These are phyloP conservation scores for Poeciliopsis occidentalis DNA, from an alignment of 2,113 vertebrate species.

Conservation along the genomic window DNA sequence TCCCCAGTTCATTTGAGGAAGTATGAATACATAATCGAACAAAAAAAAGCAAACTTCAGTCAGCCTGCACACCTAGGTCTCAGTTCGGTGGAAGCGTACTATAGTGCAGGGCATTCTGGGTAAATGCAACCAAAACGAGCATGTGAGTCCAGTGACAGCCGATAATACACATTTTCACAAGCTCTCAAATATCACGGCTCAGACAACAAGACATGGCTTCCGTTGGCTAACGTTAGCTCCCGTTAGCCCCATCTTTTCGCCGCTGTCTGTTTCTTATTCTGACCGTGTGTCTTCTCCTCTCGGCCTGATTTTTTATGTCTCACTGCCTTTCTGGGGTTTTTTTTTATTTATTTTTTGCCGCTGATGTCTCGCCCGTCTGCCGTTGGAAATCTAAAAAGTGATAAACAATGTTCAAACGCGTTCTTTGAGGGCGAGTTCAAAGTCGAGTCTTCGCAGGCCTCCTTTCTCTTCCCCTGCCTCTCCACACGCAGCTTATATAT, in stretches of 20 bases:
- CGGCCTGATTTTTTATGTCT: constrained; percentile 30
- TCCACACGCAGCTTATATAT: constrained; percentile 7
- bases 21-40: no score
- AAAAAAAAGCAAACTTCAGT: no score
- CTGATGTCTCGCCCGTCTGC: constrained; percentile 8
- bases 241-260: constrained; percentile 34
- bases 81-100: no score
- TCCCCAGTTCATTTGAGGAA: no score
- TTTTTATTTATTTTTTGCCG: not conserved
- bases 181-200: not conserved
- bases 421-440: not conserved
- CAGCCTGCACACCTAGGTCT: no score
- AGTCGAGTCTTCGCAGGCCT: not conserved
- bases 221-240: constrained; percentile 23
- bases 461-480: not conserved
- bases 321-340: constrained; percentile 39
- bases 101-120: no score
- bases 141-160: no score
- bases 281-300: not conserved
- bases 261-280: not conserved
- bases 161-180: not conserved
- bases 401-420: constrained; percentile 34
- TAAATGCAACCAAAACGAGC: no score
- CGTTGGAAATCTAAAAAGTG: constrained; percentile 13
- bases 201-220: constrained; percentile 50